Conservation (phyloP, 2,888 invertebrate species). For the Sialis lutaria region DNA sequence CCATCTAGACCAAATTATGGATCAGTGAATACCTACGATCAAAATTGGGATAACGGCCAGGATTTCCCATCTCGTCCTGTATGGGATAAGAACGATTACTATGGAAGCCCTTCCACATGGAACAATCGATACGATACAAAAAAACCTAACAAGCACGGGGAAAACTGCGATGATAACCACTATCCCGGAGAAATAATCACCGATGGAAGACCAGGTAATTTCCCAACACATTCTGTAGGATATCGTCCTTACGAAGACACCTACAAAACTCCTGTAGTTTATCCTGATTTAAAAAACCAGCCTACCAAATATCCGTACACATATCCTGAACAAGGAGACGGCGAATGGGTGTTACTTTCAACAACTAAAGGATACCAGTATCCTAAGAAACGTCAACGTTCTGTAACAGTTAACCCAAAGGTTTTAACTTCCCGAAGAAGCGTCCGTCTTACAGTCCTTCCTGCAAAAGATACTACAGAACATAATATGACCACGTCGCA, state of each 20-base stretch:
- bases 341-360: conserved; percentile 61
- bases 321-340: conserved; percentile 48
- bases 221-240: conserved; percentile 20
- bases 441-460: conserved; percentile 49
- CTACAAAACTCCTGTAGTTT: not conserved
- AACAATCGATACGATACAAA: not conserved
- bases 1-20: not conserved
- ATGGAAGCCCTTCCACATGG: not conserved
- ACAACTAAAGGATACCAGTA: conserved; percentile 60
- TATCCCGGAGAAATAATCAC: conserved; percentile 31
- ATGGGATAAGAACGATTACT: not conserved
- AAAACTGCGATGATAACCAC: conserved; percentile 9
- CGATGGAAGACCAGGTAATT: conserved; percentile 34
- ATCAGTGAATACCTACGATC: not conserved
- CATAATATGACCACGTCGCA: conserved; percentile 50
- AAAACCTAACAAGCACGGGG: not conserved
- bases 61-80: not conserved
- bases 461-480: conserved; percentile 40
- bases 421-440: conserved; percentile 18
- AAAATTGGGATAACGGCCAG: not conserved
- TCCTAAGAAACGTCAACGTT: conserved; percentile 23
- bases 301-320: conserved; percentile 36
- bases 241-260: not conserved
- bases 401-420: conserved; percentile 17
- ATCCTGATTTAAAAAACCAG: not conserved